Conservation (phyloP, 1,140 invertebrate genomes). For the Oryzaephilus surinamensis region DNA sequence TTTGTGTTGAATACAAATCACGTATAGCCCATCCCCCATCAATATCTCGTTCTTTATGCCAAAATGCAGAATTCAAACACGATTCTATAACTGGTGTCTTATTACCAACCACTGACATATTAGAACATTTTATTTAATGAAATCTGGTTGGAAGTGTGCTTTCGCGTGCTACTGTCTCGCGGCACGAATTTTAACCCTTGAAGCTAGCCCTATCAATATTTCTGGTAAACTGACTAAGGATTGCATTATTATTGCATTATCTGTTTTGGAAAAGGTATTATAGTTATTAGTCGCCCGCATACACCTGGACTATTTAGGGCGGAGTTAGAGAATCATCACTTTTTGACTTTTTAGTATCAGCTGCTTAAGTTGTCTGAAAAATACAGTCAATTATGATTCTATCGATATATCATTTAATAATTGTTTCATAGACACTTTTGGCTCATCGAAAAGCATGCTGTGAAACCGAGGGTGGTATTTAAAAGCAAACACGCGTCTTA, state of each 20-base stretch:
- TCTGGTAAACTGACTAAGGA: slow-evolving; percentile 7
- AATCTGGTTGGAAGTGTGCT: background rate
- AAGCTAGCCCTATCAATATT: background rate
- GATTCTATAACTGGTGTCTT: background rate
- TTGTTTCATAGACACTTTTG: too few relatives aligned
- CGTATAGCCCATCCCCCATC: background rate
- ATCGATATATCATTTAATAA: too few relatives aligned
- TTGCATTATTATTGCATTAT: slow-evolving; percentile 10
- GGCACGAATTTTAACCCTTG: slow-evolving; percentile 1
- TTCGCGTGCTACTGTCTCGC: slow-evolving; percentile 1
- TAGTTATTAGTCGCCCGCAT: slow-evolving; percentile 9
- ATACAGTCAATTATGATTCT: too few relatives aligned
- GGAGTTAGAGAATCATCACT: too few relatives aligned
- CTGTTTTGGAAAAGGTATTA: slow-evolving; percentile 5
- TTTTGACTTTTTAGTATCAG: too few relatives aligned
- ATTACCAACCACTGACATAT: slow-evolving; percentile 1
- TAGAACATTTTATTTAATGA: background rate
- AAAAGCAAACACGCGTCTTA: too few relatives aligned
- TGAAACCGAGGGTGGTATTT: too few relatives aligned
- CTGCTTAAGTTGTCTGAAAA: too few relatives aligned
- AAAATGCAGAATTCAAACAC: slow-evolving; percentile 8
- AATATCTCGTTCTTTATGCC: background rate
- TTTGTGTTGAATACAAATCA: too few relatives aligned
- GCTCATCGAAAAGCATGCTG: too few relatives aligned
- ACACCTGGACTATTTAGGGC: slow-evolving; percentile 10